phyloP scores from a whole-genome alignment of 1,140 invertebrate genomes.

The Magallana gigas region DNA sequence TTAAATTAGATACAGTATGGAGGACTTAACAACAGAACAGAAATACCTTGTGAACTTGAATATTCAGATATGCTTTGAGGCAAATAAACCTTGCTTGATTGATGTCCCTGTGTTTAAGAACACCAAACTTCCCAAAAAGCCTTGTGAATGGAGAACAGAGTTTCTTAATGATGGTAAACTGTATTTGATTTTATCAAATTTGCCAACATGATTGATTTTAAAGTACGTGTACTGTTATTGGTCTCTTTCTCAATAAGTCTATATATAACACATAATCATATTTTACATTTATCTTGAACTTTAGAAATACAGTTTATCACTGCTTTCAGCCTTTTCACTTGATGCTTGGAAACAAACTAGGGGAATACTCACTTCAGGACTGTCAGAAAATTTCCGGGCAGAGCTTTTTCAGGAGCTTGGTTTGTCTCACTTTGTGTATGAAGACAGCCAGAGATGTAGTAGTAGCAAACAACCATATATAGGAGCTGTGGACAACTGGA shows the following conservation, averaged over 20 bases:
- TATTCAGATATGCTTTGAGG: slow-evolving; percentile 56
- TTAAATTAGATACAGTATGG: slow-evolving; percentile 57
- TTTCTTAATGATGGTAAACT: slow-evolving; percentile 13
- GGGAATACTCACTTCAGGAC: not conserved
- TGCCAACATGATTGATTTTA: too few relatives aligned
- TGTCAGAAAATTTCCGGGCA: slow-evolving; percentile 7
- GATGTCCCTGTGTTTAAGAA: slow-evolving; percentile 48
- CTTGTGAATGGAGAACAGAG: slow-evolving; percentile 43
- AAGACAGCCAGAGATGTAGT: not conserved
- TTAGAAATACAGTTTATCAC: too few relatives aligned
- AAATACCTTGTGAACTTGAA: slow-evolving; percentile 57
- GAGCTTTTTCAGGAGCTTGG: slow-evolving; percentile 33
- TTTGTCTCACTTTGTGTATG: not conserved
- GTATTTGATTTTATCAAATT: too few relatives aligned
- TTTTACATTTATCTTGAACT: too few relatives aligned
- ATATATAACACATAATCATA: too few relatives aligned
- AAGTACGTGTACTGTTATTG: too few relatives aligned
- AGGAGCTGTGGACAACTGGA: slow-evolving; percentile 18
- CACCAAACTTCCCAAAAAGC: slow-evolving; percentile 52
- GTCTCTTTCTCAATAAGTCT: too few relatives aligned
- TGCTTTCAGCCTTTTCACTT: slow-evolving; percentile 26
- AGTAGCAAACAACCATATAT: not conserved
- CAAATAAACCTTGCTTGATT: slow-evolving; percentile 47
- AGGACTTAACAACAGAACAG: slow-evolving; percentile 49
- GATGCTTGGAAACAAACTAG: not conserved